These are phyloP conservation scores for Cataglyphis altisquamis DNA, from an alignment of 2,888 invertebrate species.

Conservation along the genomic window DNA sequence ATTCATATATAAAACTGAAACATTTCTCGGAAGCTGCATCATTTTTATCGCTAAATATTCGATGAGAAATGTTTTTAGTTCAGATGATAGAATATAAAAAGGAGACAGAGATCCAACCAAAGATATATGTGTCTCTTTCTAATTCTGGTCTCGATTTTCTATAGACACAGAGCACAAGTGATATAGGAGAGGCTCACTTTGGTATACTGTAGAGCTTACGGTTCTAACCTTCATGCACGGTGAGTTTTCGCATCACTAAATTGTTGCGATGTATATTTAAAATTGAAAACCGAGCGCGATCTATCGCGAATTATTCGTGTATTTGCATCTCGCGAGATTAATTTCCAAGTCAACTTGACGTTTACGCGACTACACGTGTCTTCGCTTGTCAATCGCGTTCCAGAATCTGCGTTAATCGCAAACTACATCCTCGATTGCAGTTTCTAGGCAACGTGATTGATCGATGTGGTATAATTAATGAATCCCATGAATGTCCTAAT, in stretches of 20 bases:
- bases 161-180: too few relatives aligned
- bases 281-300: background rate
- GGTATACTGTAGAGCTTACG: too few relatives aligned
- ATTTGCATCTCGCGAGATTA: background rate
- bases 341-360: background rate
- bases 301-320: background rate
- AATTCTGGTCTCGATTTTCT: too few relatives aligned
- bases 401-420: background rate
- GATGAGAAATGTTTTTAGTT: too few relatives aligned
- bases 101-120: too few relatives aligned
- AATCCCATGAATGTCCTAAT: slow-evolving; percentile 6
- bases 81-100: too few relatives aligned
- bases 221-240: slow-evolving; percentile 31
- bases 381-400: background rate
- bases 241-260: slow-evolving; percentile 33
- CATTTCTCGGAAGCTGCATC: too few relatives aligned
- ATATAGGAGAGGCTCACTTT: too few relatives aligned
- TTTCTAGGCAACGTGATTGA: slow-evolving; percentile 83
- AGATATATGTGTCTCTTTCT: too few relatives aligned
- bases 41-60: too few relatives aligned
- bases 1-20: too few relatives aligned
- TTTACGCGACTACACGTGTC: background rate
- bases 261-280: background rate
- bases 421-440: slow-evolving; percentile 80
- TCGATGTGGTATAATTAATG: slow-evolving; percentile 72